Evolutionary conservation across 2,888 invertebrate genomes (phyloP), one percentile per base, ranked within the genome.

Genomic region (Mesorhabditis belari): DNA sequence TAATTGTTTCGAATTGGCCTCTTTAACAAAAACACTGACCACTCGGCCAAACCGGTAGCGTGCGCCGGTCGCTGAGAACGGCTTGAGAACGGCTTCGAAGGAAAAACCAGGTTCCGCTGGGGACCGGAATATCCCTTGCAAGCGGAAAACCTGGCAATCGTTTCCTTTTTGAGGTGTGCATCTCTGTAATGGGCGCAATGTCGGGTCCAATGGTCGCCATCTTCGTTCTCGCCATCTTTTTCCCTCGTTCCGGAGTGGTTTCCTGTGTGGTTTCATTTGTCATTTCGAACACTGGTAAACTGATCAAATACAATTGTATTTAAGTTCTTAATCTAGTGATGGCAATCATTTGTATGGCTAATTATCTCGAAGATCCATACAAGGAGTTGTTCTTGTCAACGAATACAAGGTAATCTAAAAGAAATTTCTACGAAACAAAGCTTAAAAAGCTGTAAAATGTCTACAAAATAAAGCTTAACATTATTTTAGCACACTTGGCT

Each of bases 171-270:
- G 53, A 67, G 67, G 66, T 75, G 21, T 76, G 76, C 57, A 69
- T 76, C 50, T 67, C 69, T 55, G 73, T 75, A 4, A 74, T 76
- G 76, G 76, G 76, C 6, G 76, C 75, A 9, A 62, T 75, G 60
- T 71, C 75, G 1, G 73, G 74, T 4, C 74, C 73, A 25, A 72
- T 74, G 69, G 73, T 76, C 19, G 74, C 68, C 24, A 75, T 76
- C 52, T 76, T 76, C 56, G 73, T 73, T 4, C 56, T 76, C 27
- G 76, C 74, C 19, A 64, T 76, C 35, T 76, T 75, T 58, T 70
- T 73, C 63, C 76, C 76, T n/a, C 64, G 67, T 12, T 66, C 68
- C 3, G 76, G 76, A 5, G 61, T 66, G 44, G 64, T 62, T 55
- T 64, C 73, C 4, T 73, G 72, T 28, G 60, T 74, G 24, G 66